These are phyloP conservation scores for Latrodectus geometricus DNA, from an alignment of 1,140 invertebrate species.

Conservation along the genomic window DNA sequence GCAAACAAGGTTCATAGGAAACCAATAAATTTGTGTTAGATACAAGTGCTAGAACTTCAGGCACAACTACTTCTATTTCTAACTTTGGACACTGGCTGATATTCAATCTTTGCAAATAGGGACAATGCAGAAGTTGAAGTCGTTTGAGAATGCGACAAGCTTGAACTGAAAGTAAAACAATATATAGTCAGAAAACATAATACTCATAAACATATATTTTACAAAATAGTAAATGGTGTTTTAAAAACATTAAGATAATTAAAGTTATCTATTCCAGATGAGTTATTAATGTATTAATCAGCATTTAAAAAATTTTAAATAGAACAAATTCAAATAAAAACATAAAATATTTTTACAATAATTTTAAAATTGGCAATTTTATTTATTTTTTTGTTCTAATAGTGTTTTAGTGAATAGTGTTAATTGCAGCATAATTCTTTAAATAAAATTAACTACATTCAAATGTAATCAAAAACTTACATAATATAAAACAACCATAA, in stretches of 20 bases:
- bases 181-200: neutral
- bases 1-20: conserved; percentile 52
- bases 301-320: neutral
- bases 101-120: conserved; percentile 20
- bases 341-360: too few relatives aligned
- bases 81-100: conserved; percentile 60
- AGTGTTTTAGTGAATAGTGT: too few relatives aligned
- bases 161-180: conserved; percentile 47
- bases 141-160: conserved; percentile 54
- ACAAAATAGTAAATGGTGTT: neutral
- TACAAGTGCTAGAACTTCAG: conserved; percentile 3
- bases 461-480: too few relatives aligned
- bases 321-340: too few relatives aligned
- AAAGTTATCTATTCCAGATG: neutral
- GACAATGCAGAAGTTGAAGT: conserved; percentile 32
- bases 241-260: neutral
- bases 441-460: too few relatives aligned
- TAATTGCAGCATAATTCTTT: too few relatives aligned
- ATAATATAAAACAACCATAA: too few relatives aligned
- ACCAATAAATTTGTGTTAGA: conserved; percentile 9
- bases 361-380: too few relatives aligned
- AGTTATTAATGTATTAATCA: neutral
- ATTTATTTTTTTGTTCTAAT: too few relatives aligned
- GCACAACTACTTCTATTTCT: neutral
- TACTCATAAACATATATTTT: neutral